Percentiles rank a stretch among this genome's conserved stretches.
These are phyloP conservation scores for Noctua pronuba DNA, from an alignment of 2,888 invertebrate species.

Conservation along the genomic window DNA sequence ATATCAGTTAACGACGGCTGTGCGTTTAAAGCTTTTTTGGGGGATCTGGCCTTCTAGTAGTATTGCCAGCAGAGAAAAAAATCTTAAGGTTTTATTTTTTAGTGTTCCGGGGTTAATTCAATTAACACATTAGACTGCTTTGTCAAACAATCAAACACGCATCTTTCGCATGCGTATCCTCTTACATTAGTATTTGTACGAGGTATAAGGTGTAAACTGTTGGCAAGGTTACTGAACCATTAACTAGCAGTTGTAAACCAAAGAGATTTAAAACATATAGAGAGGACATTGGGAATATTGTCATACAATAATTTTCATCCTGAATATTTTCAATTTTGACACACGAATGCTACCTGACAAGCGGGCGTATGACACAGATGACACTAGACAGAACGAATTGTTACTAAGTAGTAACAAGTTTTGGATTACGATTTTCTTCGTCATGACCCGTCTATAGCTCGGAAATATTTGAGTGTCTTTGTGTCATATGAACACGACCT, in stretches of 20 bases:
- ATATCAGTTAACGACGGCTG: background rate
- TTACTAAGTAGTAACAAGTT: too few species aligned
- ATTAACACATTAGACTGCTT: constrained; percentile 19
- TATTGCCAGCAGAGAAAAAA: background rate
- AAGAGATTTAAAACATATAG: too few species aligned
- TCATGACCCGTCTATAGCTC: too few species aligned
- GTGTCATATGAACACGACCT: too few species aligned
- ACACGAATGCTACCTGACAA: too few species aligned
- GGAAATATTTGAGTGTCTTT: too few species aligned
- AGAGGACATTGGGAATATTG: too few species aligned
- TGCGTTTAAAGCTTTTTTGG: background rate
- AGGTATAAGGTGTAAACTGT: constrained; percentile 21
- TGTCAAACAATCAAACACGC: constrained; percentile 15
- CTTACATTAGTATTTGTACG: background rate
- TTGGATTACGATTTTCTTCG: too few species aligned
- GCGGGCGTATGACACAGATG: too few species aligned
- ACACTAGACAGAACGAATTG: too few species aligned
- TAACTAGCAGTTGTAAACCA: constrained; percentile 14
- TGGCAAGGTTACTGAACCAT: constrained; percentile 12
- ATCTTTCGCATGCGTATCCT: background rate
- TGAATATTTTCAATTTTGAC: too few species aligned
- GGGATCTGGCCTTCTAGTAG: background rate
- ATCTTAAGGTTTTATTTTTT: background rate
- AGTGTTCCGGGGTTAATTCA: constrained; percentile 2
- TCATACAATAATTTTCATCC: too few species aligned